These are phyloP conservation scores for Scaptodrosophila lebanonensis DNA, from an alignment of 1,140 invertebrate species.

Conservation along the genomic window DNA sequence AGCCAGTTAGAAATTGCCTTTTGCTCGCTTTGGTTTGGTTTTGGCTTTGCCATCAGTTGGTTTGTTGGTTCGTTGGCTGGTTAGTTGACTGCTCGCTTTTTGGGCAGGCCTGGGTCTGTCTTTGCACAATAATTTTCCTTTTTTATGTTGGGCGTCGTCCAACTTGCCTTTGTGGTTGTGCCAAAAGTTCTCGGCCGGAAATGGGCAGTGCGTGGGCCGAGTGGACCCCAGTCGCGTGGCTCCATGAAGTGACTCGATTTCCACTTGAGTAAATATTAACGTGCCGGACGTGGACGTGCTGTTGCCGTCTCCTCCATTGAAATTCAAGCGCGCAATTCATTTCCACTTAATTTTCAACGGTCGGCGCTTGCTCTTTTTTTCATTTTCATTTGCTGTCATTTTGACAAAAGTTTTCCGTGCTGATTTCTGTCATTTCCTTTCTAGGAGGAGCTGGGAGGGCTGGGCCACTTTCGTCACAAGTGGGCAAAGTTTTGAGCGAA, in stretches of 20 bases:
- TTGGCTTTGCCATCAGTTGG: conserved; percentile 11
- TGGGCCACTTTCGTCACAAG: conserved; percentile 16
- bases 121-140: conserved; percentile 30
- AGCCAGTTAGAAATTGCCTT: conserved; percentile 19
- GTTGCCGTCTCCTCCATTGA: conserved; percentile 40
- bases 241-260: conserved; percentile 72
- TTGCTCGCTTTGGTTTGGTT: conserved; percentile 2
- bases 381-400: conserved; percentile 11
- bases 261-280: conserved; percentile 74
- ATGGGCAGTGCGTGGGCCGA: conserved; percentile 26
- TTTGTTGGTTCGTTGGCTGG: too few relatives aligned
- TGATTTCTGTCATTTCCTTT: conserved; percentile 41
- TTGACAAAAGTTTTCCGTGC: conserved; percentile 20
- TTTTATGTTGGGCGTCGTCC: conserved; percentile 1
- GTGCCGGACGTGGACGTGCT: conserved; percentile 62
- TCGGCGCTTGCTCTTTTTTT: conserved; percentile 18
- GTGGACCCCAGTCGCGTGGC: conserved; percentile 20
- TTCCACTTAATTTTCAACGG: conserved; percentile 74
- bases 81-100: too few relatives aligned
- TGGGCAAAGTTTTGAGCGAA: conserved; percentile 43
- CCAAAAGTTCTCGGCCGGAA: conserved; percentile 33
- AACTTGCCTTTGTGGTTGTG: conserved; percentile 34
- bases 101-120: too few relatives aligned
- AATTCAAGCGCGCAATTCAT: conserved; percentile 75
- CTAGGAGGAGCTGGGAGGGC: too few relatives aligned